A percentile compares a stretch with the other conserved stretches of the same genome.
phyloP scores from a whole-genome alignment of 2,113 vertebrate genomes.

The Epinephelus cyanopodus region DNA sequence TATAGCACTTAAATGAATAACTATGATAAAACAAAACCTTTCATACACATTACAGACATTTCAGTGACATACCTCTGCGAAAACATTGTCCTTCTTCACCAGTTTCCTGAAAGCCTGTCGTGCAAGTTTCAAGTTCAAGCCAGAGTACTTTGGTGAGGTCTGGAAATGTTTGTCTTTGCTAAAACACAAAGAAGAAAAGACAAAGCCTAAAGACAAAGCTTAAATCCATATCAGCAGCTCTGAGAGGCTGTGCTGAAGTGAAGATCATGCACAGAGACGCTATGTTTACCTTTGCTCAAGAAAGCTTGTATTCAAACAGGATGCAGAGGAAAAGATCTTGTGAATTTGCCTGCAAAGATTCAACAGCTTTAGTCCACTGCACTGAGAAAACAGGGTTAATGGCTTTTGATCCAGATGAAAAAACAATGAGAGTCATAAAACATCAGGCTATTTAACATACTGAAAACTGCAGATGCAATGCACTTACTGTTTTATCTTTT shows the following conservation, averaged over 20 bases:
- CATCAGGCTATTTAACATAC: neutral
- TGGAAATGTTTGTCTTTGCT: constrained; percentile 75
- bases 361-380: neutral
- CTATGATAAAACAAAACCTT: neutral
- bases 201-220: neutral
- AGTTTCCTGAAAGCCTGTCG: constrained; percentile 69
- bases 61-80: constrained; percentile 58
- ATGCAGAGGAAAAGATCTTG: constrained; percentile 68
- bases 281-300: constrained; percentile 69
- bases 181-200: constrained; percentile 18
- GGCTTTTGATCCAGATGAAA: neutral
- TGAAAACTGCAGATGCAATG: too few species aligned
- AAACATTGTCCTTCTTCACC: constrained; percentile 22
- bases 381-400: neutral
- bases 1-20: neutral
- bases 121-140: constrained; percentile 67
- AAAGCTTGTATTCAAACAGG: constrained; percentile 74
- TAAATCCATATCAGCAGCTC: neutral
- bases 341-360: constrained; percentile 71
- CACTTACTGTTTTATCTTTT: constrained; percentile 52
- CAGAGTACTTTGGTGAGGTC: constrained; percentile 56
- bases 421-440: neutral
- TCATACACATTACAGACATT: neutral
- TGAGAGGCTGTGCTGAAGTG: neutral
- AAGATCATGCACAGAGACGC: too few species aligned